These are phyloP conservation scores for Myripristis murdjan DNA, from an alignment of 2,797 vertebrate species.

Conservation along the genomic window DNA sequence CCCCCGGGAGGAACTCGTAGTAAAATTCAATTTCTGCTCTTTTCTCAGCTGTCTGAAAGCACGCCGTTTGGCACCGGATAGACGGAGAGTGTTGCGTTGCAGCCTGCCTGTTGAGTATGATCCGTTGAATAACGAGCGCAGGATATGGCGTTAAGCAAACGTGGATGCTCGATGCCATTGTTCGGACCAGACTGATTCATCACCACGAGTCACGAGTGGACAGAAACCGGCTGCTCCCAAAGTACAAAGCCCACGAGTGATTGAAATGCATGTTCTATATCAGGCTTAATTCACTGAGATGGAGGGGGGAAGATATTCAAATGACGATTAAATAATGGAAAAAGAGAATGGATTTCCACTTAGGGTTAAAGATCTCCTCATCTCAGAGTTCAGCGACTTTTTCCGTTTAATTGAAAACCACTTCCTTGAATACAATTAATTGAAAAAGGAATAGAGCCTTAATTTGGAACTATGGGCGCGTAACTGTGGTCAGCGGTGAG, in stretches of 20 bases:
- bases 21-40: constrained; percentile 1
- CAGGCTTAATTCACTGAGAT: constrained; percentile 54
- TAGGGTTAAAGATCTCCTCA: constrained; percentile 76
- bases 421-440: constrained; percentile 81
- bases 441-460: constrained; percentile 80
- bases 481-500: constrained; percentile 81
- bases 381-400: constrained; percentile 79
- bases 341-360: constrained; percentile 73
- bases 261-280: constrained; percentile 62
- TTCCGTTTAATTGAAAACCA: constrained; percentile 78
- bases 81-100: constrained; percentile 11
- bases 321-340: constrained; percentile 74
- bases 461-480: constrained; percentile 82
- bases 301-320: constrained; percentile 61
- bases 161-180: constrained; percentile 17
- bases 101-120: background rate
- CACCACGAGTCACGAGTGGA: constrained; percentile 34
- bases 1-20: background rate
- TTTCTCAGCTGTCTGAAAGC: constrained; percentile 8
- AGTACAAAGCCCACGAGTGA: constrained; percentile 37
- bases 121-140: constrained; percentile 32
- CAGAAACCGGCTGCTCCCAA: background rate
- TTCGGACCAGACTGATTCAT: constrained; percentile 2
- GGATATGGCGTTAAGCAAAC: constrained; percentile 11
- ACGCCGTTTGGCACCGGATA: constrained; percentile 1